These are phyloP conservation scores for Graptemys geographica DNA, from an alignment of 2,797 vertebrate genomes.

Conservation along the genomic window DNA sequence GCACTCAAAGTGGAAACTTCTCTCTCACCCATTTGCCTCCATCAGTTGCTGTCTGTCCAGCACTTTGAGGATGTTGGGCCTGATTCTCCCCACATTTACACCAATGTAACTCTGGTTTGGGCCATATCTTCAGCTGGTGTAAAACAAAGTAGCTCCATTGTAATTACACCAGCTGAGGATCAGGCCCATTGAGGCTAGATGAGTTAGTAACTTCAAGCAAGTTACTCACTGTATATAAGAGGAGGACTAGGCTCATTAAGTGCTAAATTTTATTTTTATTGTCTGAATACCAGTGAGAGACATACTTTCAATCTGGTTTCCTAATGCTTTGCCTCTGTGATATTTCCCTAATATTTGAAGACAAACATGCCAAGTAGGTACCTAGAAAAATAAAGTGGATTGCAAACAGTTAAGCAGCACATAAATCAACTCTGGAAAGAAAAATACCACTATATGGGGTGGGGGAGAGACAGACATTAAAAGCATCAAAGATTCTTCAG, in stretches of 20 bases:
- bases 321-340: too few species aligned
- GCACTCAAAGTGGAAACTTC: too few species aligned
- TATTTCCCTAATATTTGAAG: neutral
- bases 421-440: neutral
- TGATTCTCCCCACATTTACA: fast-evolving
- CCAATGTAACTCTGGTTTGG: neutral
- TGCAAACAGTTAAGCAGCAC: neutral
- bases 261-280: neutral
- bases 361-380: neutral
- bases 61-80: neutral
- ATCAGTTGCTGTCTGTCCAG: too few species aligned
- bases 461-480: neutral
- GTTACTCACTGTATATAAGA: neutral
- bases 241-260: fast-evolving
- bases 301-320: neutral
- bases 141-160: neutral
- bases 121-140: neutral
- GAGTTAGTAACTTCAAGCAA: neutral
- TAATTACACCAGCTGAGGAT: neutral
- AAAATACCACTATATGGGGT: neutral
- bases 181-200: neutral
- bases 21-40: neutral
- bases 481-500: neutral
- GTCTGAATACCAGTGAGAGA: neutral
- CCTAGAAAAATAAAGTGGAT: neutral